A percentile compares a stretch with the other conserved stretches of the same genome.
These are phyloP conservation scores for Pantherophis guttatus DNA, from an alignment of 2,113 vertebrate species.

Conservation along the genomic window DNA sequence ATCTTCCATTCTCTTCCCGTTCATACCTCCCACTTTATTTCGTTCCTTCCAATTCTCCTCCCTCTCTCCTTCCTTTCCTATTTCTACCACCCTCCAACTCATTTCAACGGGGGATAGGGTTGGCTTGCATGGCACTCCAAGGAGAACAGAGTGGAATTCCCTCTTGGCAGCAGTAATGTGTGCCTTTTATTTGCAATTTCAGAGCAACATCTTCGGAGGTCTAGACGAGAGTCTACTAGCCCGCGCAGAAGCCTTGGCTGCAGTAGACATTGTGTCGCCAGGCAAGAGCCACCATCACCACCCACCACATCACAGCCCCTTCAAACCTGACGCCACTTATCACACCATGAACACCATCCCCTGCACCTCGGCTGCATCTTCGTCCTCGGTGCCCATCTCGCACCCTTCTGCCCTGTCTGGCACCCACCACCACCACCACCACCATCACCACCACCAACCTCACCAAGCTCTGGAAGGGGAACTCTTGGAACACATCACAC, in stretches of 20 bases:
- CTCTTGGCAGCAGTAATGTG: conserved; percentile 92
- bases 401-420: conserved; percentile 87
- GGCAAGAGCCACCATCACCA: conserved; percentile 96
- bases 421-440: conserved; percentile 85
- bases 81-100: conserved; percentile 62
- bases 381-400: conserved; percentile 92
- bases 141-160: conserved; percentile 55
- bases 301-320: conserved; percentile 96
- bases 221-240: conserved; percentile 99
- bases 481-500: conserved; percentile 95
- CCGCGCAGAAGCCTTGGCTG: conserved; percentile 98
- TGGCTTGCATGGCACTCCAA: conserved; percentile 20
- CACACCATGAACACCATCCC: conserved; percentile 99
- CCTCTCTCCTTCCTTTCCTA: conserved; percentile 39
- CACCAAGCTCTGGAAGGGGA: conserved; percentile 96
- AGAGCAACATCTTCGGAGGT: conserved; percentile 99
- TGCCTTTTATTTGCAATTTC: conserved; percentile 99
- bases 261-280: conserved; percentile 98
- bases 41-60: conserved; percentile 63
- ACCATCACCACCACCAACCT: conserved; percentile 93
- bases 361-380: conserved; percentile 92
- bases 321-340: conserved; percentile 98
- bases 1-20: conserved; percentile 69
- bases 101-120: background rate
- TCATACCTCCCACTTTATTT: conserved; percentile 59